These are phyloP conservation scores for Ammodytes marinus DNA, from an alignment of 2,113 vertebrate genomes.

Conservation along the genomic window DNA sequence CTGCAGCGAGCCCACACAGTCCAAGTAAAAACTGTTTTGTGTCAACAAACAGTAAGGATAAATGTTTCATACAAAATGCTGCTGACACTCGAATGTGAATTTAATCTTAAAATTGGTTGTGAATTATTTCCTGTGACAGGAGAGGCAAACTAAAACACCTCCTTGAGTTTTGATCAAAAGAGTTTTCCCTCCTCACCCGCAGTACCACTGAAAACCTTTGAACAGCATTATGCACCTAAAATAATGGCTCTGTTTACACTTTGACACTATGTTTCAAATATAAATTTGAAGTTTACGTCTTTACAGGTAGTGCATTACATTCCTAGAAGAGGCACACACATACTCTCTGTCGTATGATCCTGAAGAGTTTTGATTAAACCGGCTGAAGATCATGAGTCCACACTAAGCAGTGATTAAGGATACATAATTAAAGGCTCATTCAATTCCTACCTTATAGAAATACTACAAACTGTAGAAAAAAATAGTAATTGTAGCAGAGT, in stretches of 20 bases:
- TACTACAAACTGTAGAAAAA: slow-evolving; percentile 39
- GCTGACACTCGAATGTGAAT: slow-evolving; percentile 30
- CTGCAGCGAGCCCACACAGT: slow-evolving; percentile 74
- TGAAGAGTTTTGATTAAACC: slow-evolving; percentile 22
- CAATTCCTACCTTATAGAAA: slow-evolving; percentile 37
- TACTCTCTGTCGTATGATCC: slow-evolving; percentile 21
- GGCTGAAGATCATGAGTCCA: slow-evolving; percentile 29
- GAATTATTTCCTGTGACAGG: slow-evolving; percentile 23
- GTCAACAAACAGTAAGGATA: slow-evolving; percentile 31
- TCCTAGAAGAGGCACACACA: slow-evolving; percentile 45
- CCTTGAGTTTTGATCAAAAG: slow-evolving; percentile 25
- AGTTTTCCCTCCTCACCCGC: not conserved
- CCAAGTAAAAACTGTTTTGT: slow-evolving; percentile 39
- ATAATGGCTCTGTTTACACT: slow-evolving; percentile 32
- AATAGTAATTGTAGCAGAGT: slow-evolving; percentile 51
- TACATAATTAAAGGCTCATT: slow-evolving; percentile 27
- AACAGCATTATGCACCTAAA: slow-evolving; percentile 29
- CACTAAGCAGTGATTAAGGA: slow-evolving; percentile 44
- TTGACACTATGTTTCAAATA: slow-evolving; percentile 47
- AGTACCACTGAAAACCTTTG: slow-evolving; percentile 32
- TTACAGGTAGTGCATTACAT: slow-evolving; percentile 63
- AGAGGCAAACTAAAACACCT: slow-evolving; percentile 33
- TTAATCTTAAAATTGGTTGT: slow-evolving; percentile 15
- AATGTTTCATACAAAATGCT: slow-evolving; percentile 43
- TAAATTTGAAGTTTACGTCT: slow-evolving; percentile 59